Percentiles rank a stretch among this genome's conserved stretches.
phyloP scores from a whole-genome alignment of 2,888 invertebrate genomes.

The Scrobipalpa costella region DNA sequence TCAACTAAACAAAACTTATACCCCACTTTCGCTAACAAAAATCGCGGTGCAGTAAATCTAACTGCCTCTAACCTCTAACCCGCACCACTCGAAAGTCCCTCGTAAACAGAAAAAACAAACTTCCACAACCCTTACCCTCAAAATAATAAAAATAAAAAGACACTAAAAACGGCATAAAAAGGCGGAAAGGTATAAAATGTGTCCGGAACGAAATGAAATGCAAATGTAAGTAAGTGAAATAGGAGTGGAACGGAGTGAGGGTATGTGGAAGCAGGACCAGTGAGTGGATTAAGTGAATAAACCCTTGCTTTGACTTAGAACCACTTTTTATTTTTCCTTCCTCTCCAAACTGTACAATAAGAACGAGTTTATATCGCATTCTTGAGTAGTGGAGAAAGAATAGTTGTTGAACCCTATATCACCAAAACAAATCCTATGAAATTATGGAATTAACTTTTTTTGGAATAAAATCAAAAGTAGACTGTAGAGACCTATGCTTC shows the following conservation, averaged over 20 bases:
- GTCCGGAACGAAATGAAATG: conserved; percentile 76
- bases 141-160: conserved; percentile 65
- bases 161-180: conserved; percentile 66
- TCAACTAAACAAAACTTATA: neutral
- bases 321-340: neutral
- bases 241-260: conserved; percentile 35
- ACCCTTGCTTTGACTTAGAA: conserved; percentile 13
- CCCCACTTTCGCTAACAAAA: conserved; percentile 15
- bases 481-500: too few species aligned
- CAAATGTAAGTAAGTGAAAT: conserved; percentile 64
- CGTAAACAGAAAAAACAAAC: conserved; percentile 60
- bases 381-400: neutral
- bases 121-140: conserved; percentile 50
- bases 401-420: too few species aligned
- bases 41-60: conserved; percentile 23
- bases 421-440: too few species aligned
- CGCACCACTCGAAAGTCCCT: conserved; percentile 36
- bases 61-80: conserved; percentile 9
- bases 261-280: conserved; percentile 30
- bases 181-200: conserved; percentile 53
- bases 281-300: conserved; percentile 27
- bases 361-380: too few species aligned
- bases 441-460: too few species aligned
- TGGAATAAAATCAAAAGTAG: too few species aligned
- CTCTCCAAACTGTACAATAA: too few species aligned